Evolutionary conservation across 2,888 invertebrate genomes (phyloP).

Genomic region (Trichacis sp.): DNA sequence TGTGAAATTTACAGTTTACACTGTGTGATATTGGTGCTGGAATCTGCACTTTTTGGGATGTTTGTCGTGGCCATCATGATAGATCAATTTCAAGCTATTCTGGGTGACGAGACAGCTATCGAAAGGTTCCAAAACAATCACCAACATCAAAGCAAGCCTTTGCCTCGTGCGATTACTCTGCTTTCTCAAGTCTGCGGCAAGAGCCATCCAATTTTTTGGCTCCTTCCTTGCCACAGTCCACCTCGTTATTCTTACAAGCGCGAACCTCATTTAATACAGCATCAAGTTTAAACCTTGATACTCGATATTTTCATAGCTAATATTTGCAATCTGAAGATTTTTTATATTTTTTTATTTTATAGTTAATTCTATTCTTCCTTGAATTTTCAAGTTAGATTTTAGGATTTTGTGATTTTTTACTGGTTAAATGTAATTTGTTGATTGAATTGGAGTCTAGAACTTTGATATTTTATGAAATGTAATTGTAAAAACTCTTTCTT

Average conservation of each 20-base stretch:
- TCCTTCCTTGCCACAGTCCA: slow-evolving; percentile 75
- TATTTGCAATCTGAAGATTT: too few species aligned
- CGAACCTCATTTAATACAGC: slow-evolving; percentile 63
- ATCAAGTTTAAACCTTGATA: slow-evolving; percentile 54
- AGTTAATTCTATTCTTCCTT: too few species aligned
- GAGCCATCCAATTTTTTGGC: slow-evolving; percentile 79
- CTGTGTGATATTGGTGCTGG: slow-evolving; percentile 83
- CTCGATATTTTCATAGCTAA: too few species aligned
- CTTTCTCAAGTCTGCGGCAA: slow-evolving; percentile 84
- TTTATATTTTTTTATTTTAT: neutral
- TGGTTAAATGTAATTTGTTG: too few species aligned
- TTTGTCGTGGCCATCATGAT: slow-evolving; percentile 89
- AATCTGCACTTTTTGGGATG: slow-evolving; percentile 86
- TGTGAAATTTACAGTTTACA: slow-evolving; percentile 75
- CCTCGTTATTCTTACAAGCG: slow-evolving; percentile 63
- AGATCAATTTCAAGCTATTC: slow-evolving; percentile 87
- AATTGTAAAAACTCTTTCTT: too few species aligned
- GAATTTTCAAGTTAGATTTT: neutral
- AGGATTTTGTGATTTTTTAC: too few species aligned
- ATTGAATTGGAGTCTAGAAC: too few species aligned
- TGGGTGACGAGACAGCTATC: slow-evolving; percentile 86
- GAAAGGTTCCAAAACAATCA: slow-evolving; percentile 82
- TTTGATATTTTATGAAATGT: too few species aligned
- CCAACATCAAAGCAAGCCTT: slow-evolving; percentile 72
- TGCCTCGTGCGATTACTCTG: slow-evolving; percentile 75